Evolutionary conservation across 2,888 invertebrate species (phyloP), one percentile per base, ranked within the genome.

Genomic region (Tipula lateralis): DNA sequence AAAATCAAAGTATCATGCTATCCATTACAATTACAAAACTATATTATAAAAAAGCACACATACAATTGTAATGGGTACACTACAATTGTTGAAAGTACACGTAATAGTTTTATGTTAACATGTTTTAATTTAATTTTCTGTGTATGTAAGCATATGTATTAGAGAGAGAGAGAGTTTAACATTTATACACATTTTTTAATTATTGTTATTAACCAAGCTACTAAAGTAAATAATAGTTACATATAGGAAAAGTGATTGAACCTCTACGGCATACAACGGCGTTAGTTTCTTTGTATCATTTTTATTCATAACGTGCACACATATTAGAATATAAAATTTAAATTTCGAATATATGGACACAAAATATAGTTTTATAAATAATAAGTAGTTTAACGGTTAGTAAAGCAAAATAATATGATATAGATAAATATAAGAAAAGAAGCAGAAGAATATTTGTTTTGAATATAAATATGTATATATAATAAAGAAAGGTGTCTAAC

Each of bases 401-500:
- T 66, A 66, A 66, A 66, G 66, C 24, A 66, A 66, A 66, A 9
- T 66, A 66, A 19, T 66, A 7, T 66, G 66, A 16, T 44, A 16
- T 7, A 32, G 3, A 32, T 32, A 32, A 1, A n/a, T n/a, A n/a
- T 66, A 24, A 66, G 13, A 66, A 1, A 66, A 50, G 50, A 66
- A 66, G 24, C 24, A 66, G 66, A 66, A 66, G 66, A 24, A 66
- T 2, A 30, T 30, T 30, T 6, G 13, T 81, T n/a, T 82, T 82
- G 30, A 82, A 30, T 30, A 9, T 80, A 80, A 19, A 24, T 82
- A 30, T 29, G 5, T 82, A 24, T 19, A 80, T n/a, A 29, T 29
- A 24, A 9, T 30, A 82, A 44, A 82, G 16, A 82, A 82, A 29
- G 30, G 82, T 82, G 29, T 82, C 82, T 82, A 82, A 85, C 90